Conservation (phyloP, 2,888 invertebrate species). For the Thalpophila matura region DNA sequence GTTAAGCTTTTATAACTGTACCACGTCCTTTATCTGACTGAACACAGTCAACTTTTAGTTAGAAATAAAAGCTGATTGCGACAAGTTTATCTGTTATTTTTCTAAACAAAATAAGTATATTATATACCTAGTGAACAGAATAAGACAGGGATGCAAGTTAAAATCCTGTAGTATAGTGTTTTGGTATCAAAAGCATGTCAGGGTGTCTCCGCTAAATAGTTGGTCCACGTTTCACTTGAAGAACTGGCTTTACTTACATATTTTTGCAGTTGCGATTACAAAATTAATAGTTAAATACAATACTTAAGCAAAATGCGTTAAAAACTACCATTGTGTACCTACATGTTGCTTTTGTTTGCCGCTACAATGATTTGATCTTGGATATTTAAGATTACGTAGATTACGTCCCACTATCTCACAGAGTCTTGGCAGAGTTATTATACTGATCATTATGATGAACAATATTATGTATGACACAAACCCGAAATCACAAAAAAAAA, state of each 20-base stretch:
- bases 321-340: constrained; percentile 58
- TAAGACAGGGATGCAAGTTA: background rate
- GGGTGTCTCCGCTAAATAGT: background rate
- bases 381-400: constrained; percentile 62
- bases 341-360: constrained; percentile 66
- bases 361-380: constrained; percentile 60
- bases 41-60: background rate
- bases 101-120: constrained; percentile 20
- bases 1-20: no score
- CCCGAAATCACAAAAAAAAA: no score
- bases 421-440: no score
- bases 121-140: background rate
- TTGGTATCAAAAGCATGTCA: background rate
- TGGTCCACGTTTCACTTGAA: background rate
- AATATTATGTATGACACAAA: no score
- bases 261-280: background rate
- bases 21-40: background rate
- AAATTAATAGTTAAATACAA: background rate
- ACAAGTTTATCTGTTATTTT: constrained; percentile 27
- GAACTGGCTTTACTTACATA: no score
- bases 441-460: no score
- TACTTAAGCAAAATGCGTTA: constrained; percentile 48
- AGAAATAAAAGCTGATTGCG: background rate
- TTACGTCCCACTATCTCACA: no score
- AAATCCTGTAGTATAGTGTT: background rate